Evolutionary conservation across 2,113 vertebrate species (phyloP).

Genomic region (Anser cygnoides): DNA sequence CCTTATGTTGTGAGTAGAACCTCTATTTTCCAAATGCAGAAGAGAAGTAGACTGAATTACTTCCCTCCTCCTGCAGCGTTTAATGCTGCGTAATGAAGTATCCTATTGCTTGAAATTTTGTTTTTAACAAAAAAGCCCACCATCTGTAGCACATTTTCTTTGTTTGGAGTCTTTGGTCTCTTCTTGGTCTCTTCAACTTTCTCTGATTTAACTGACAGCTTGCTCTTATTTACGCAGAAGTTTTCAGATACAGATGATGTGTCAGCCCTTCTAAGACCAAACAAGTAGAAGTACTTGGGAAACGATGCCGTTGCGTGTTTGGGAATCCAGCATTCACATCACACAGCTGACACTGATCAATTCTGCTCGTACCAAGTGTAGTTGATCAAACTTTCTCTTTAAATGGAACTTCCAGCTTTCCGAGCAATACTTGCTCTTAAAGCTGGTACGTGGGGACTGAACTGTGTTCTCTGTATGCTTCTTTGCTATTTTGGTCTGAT

Average conservation of each 20-base stretch:
- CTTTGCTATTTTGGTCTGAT: neutral
- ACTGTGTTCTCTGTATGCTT: accelerated
- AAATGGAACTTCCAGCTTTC: neutral
- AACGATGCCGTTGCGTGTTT: neutral
- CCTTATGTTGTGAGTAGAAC: neutral
- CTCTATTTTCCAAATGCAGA: neutral
- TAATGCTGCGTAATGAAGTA: neutral
- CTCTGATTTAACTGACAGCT: neutral
- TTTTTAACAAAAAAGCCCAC: neutral
- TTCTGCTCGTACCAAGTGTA: neutral
- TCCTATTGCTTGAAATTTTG: neutral
- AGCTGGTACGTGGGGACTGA: neutral
- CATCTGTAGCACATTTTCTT: neutral
- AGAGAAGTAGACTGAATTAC: neutral
- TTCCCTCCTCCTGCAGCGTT: no score
- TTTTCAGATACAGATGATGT: neutral
- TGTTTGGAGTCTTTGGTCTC: neutral
- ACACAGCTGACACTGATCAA: neutral
- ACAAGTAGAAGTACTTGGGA: neutral
- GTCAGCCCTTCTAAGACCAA: neutral
- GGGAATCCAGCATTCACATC: no score
- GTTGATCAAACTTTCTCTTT: neutral
- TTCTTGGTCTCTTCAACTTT: neutral
- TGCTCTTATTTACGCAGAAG: neutral
- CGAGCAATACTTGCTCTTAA: neutral